Evolutionary conservation across 2,797 vertebrate species (phyloP), one percentile per base, ranked within the genome.

Genomic region (Pseudomugil gertrudae): DNA sequence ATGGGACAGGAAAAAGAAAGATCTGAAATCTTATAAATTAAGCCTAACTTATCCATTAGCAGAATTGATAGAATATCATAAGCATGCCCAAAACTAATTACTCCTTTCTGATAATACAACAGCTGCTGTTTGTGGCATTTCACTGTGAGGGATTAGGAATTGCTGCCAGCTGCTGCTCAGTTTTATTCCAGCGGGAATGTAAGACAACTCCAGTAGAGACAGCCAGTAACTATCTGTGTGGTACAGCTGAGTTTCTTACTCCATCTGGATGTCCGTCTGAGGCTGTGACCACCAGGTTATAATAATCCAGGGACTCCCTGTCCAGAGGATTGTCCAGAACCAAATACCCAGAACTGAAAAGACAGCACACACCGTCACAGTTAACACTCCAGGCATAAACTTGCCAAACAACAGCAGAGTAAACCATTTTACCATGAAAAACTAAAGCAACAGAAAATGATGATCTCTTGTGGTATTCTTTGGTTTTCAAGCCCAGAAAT

Each of bases 261-360:
- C 96, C 97, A n/a, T 94, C 94, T 10, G 94, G 95, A 30, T 93
- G 94, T 81, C 95, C 95, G 21, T 99, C 98, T 0, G 96, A 96
- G 52, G 97, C 97, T 0, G 96, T 98, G 77, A 99, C 90, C 61
- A 95, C 94, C 78, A 99, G 93, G 75, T 95, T 95, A 77, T 98
- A 98, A 84, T 92, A 94, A 86, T 99, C 98, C 0, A 93, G 93
- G 80, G 93, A 93, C 82, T 99, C 98, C 43, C 97, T 94, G 93
- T 99, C 97, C 93, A 99, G 85, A 27, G 94, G 84, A 81, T 96
- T 96, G 57, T 91, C 94, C 92, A 99, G 93, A 69, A 95, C 84
- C 86, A 99, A 91, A 82, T 95, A 93, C 33, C 98, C 97, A 32
- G 94, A 94, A 77, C 97, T 98, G 91, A 50, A 55, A 36, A 78